Base-by-base conservation (phyloP, 2,113 vertebrate genomes). In the Ariopsis seemanni region DNA sequence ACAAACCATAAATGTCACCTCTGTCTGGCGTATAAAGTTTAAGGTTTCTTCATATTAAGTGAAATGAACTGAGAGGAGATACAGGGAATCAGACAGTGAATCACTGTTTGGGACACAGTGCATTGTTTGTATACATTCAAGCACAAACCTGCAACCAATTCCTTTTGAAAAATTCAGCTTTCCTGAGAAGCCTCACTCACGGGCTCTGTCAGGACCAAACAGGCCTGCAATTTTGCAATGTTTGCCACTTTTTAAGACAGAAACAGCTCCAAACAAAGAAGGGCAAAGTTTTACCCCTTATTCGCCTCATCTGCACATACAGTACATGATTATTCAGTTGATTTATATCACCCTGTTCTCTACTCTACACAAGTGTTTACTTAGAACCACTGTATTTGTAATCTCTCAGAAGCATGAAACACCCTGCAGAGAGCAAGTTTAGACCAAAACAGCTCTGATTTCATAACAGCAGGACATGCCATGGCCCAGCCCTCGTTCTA, bases 121-220 rank as follows among this genome's bases (percentile, higher is more conserved):
- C 58, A 55, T 30, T 48, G 22, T 55, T 86, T 86, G 27, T 30
- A 80, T 11, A 25, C n/a, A 65, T 55, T 18, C 71, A 53, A 27
- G 42, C 18, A 74, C 48, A 34, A 74, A 58, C 27, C 58, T 60
- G 30, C 12, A 34, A 30, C 22, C 8, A 9, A n/a, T 71, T 57
- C 18, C n/a, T 30, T 71, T 55, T 22, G 9, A 22, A 18, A 67
- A 48, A 53, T 27, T 69, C 48, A 50, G 67, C 62, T 48, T 1
- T 50, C 12, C 4, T 7, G 8, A n/a, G 22, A 50, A 67, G 34
- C 0, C 3, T 86, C 78, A 87, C 83, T 87, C 67, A 7, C 88
- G 90, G 77, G 83, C 87, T 81, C 85, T 85, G 85, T 92, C 91
- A 91, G 88, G 91, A 91, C 84, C 69, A 88, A 90, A 93, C 93